A percentile compares a stretch with the other conserved stretches of the same genome.
Conservation (phyloP, 2,797 vertebrate genomes). For the Spinus olivaceus region DNA sequence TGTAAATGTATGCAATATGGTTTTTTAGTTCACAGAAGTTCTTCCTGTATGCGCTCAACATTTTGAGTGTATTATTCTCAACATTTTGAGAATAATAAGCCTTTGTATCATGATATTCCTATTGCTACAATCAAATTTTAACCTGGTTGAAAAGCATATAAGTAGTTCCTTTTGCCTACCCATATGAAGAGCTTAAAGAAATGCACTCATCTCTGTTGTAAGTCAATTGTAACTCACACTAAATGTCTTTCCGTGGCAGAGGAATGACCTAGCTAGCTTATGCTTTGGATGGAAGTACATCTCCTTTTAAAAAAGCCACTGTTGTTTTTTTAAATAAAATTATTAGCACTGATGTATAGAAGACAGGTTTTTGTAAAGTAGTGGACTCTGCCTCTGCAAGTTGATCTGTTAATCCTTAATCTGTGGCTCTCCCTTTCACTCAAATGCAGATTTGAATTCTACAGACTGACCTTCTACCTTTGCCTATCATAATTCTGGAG, state of each 20-base stretch:
- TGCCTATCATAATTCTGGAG: neutral
- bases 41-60: neutral
- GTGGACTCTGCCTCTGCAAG: neutral
- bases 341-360: neutral
- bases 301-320: neutral
- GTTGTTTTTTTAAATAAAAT: neutral
- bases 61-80: neutral
- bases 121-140: neutral
- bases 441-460: neutral
- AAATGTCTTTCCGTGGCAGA: neutral
- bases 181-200: neutral
- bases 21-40: neutral
- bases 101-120: neutral
- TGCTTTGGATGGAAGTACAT: neutral
- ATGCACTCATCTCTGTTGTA: neutral
- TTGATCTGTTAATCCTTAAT: neutral
- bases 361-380: neutral
- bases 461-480: neutral
- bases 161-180: conserved; percentile 1
- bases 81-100: neutral
- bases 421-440: neutral
- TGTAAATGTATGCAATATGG: neutral
- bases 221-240: neutral
- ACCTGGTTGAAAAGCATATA: neutral
- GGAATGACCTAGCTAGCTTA: neutral